These are phyloP conservation scores for Dendronephthya gigantea DNA, from an alignment of 64 coral and sea anemone genomes.

Conservation along the genomic window DNA sequence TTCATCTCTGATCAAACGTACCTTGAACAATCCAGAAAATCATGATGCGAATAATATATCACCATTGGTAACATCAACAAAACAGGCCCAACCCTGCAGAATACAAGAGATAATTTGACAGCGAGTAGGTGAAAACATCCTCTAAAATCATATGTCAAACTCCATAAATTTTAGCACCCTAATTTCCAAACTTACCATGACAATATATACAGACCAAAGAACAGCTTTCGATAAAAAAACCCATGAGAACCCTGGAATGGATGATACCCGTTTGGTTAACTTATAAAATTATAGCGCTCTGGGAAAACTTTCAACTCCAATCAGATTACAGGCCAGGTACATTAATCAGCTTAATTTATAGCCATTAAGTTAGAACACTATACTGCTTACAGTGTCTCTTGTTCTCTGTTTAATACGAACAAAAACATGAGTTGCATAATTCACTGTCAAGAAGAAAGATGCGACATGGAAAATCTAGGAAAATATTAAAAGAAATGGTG, in stretches of 20 bases:
- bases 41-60: not conserved
- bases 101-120: not conserved
- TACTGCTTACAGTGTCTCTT: constrained; percentile 27
- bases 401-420: constrained; percentile 48
- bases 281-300: not conserved
- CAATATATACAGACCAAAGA: not conserved
- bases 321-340: too few relatives aligned
- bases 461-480: constrained; percentile 57
- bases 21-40: constrained; percentile 1
- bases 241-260: not conserved
- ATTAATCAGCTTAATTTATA: too few relatives aligned
- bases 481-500: not conserved
- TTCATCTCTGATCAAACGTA: not conserved
- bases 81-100: not conserved
- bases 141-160: not conserved
- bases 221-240: not conserved
- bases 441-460: constrained; percentile 76
- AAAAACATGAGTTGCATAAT: constrained; percentile 77
- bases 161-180: not conserved
- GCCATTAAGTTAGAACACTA: not conserved
- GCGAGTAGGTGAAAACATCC: not conserved
- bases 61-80: constrained; percentile 15
- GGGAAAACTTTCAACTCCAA: too few relatives aligned
- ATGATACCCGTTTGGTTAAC: not conserved
- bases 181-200: not conserved